Conservation (phyloP, 2,113 vertebrate species). For the Pluvianellus socialis region DNA sequence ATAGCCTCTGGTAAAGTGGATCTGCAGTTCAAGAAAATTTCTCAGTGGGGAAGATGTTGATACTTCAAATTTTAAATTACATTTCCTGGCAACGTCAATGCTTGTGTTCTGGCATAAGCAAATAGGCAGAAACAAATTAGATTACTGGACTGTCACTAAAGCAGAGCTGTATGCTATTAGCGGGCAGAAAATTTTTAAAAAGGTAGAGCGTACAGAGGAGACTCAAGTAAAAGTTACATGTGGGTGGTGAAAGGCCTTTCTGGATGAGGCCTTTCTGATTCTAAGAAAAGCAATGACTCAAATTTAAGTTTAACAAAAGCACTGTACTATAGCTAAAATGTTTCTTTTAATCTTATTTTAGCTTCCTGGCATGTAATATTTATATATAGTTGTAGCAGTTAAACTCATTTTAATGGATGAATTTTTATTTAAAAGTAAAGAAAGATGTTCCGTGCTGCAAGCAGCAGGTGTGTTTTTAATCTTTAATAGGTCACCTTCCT, state of each 20-base stretch:
- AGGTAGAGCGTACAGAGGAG: not conserved
- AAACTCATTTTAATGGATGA: constrained; percentile 73
- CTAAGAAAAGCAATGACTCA: constrained; percentile 52
- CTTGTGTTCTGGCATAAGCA: constrained; percentile 35
- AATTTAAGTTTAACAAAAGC: constrained; percentile 46
- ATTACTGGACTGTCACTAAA: constrained; percentile 40
- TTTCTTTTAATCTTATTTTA: constrained; percentile 65
- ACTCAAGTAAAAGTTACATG: not conserved
- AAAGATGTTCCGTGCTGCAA: constrained; percentile 72
- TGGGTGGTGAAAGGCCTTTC: constrained; percentile 34
- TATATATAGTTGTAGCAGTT: constrained; percentile 65
- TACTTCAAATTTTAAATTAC: constrained; percentile 2
- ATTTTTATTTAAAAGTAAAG: constrained; percentile 76
- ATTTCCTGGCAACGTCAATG: not conserved
- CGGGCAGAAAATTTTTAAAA: constrained; percentile 10
- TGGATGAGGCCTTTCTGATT: constrained; percentile 10
- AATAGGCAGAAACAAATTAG: constrained; percentile 2
- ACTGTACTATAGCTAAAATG: constrained; percentile 22
- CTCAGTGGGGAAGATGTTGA: not conserved
- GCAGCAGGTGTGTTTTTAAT: constrained; percentile 85
- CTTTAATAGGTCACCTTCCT: constrained; percentile 87
- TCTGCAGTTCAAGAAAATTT: not conserved
- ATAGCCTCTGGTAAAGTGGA: not conserved
- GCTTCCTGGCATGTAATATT: constrained; percentile 65
- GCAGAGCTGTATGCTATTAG: constrained; percentile 23